Percentiles rank a stretch among this genome's conserved stretches.
These are phyloP conservation scores for Corythucha ciliata DNA, from an alignment of 2,888 invertebrate species.

Conservation along the genomic window DNA sequence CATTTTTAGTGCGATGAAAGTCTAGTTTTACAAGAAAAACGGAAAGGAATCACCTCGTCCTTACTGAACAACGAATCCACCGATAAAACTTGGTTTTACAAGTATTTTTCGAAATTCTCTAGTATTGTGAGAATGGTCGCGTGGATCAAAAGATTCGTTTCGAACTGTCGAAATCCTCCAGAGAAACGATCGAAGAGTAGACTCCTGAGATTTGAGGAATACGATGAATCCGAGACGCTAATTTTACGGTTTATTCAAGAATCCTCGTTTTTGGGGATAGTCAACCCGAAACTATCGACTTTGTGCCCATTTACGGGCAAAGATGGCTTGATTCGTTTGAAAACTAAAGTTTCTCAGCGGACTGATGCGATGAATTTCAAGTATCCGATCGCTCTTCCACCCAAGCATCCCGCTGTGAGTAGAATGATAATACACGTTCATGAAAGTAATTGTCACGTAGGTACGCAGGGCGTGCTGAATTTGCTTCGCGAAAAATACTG, in stretches of 20 bases:
- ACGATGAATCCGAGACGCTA: neutral
- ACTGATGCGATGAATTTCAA: slow-evolving; percentile 10
- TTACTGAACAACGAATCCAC: neutral
- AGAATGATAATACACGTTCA: slow-evolving; percentile 4
- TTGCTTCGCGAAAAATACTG: slow-evolving; percentile 14
- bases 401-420: slow-evolving; percentile 1
- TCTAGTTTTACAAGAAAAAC: neutral
- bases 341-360: slow-evolving; percentile 5
- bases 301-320: neutral
- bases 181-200: neutral
- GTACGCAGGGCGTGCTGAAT: slow-evolving; percentile 5
- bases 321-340: slow-evolving; percentile 3
- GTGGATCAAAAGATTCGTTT: slow-evolving; percentile 11
- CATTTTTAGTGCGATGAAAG: neutral
- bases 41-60: neutral
- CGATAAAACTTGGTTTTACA: neutral
- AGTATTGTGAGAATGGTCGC: slow-evolving; percentile 7
- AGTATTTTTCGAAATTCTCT: slow-evolving; percentile 6
- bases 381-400: slow-evolving; percentile 15
- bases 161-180: neutral
- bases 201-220: neutral
- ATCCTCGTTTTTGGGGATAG: neutral
- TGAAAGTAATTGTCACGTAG: neutral
- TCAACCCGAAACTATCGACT: too few species aligned
- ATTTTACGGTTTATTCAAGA: neutral